A percentile compares a stretch with the other conserved stretches of the same genome.
phyloP scores from a whole-genome alignment of 2,888 invertebrate genomes.

The Drosophila niveifrons region DNA sequence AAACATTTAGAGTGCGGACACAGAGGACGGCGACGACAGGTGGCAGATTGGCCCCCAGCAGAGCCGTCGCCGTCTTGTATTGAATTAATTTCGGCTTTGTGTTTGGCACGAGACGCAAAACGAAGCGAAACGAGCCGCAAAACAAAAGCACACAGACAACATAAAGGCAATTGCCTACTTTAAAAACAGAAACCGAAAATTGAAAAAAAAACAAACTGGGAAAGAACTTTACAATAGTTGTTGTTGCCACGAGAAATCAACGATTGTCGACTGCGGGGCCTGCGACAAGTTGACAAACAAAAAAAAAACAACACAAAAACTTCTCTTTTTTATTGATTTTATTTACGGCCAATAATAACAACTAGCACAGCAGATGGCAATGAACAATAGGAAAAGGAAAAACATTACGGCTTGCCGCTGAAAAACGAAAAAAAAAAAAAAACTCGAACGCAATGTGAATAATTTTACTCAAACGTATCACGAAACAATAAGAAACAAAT shows the following conservation, averaged over 20 bases:
- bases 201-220: constrained; percentile 20
- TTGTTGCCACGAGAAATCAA: constrained; percentile 63
- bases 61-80: constrained; percentile 53
- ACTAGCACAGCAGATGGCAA: constrained; percentile 49
- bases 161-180: constrained; percentile 40
- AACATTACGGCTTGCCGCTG: constrained; percentile 41
- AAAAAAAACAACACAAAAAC: constrained; percentile 26
- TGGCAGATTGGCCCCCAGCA: constrained; percentile 54
- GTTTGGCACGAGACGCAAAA: constrained; percentile 15
- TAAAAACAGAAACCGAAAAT: constrained; percentile 34
- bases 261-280: constrained; percentile 58
- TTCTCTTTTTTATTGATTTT: constrained; percentile 75
- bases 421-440: constrained; percentile 39
- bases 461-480: constrained; percentile 71
- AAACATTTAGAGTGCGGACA: constrained; percentile 29
- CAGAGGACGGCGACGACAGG: constrained; percentile 70
- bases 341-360: constrained; percentile 49
- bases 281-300: constrained; percentile 30
- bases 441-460: constrained; percentile 76
- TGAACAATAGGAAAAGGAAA: constrained; percentile 41
- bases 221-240: constrained; percentile 27
- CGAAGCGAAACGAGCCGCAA: constrained; percentile 19
- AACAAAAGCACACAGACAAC: constrained; percentile 19
- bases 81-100: constrained; percentile 62
- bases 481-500: constrained; percentile 53